Base-by-base conservation (phyloP, 2,797 vertebrate species). In the Neoniphon sammara region DNA sequence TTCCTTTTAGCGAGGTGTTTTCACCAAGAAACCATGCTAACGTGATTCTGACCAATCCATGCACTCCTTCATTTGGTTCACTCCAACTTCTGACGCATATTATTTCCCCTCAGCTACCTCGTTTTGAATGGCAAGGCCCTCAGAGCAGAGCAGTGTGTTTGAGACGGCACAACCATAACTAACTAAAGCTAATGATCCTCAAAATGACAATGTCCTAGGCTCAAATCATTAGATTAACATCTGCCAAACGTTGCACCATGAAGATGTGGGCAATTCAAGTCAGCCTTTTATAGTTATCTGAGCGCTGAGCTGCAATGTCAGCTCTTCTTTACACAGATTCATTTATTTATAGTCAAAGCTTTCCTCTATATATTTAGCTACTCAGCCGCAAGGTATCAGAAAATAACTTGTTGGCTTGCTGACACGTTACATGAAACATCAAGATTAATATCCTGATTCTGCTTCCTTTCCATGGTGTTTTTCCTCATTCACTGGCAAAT, bases 141-240 rank as follows among this genome's bases (percentile, higher is more conserved):
- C n/a, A 39, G 67, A 84, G 85, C 85, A 66, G 54, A 42, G 11
- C 2, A 5, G 39, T 5, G 11, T 12, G 1, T 14, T 11, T 54
- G 21, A 14, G 14, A 54, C 11, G 11, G 52, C 21, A 54, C 12
- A 27, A 54, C 23, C 5, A 10, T 25, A 10, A 15, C 23, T 5
- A 25, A 54, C 21, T 54, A 27, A 27, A 27, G 23, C 21, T 12
- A 54, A 54, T 23, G 14, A 11, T 7, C 52, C 10, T 54, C 23
- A 25, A 23, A 27, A 25, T 25, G 21, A 54, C 52, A 54, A 50
- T 1, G n/a, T 15, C 23, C 23, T 10, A 5, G 14, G 11, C 21
- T 25, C 52, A 27, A 14, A 25, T 27, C 23, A 11, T 11, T 25
- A 27, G 10, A 25, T 25, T 54, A 27, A 12, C 52, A 53, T 54